These are phyloP conservation scores for Drosophila elegans DNA, from an alignment of 1,140 invertebrate species.

Conservation along the genomic window DNA sequence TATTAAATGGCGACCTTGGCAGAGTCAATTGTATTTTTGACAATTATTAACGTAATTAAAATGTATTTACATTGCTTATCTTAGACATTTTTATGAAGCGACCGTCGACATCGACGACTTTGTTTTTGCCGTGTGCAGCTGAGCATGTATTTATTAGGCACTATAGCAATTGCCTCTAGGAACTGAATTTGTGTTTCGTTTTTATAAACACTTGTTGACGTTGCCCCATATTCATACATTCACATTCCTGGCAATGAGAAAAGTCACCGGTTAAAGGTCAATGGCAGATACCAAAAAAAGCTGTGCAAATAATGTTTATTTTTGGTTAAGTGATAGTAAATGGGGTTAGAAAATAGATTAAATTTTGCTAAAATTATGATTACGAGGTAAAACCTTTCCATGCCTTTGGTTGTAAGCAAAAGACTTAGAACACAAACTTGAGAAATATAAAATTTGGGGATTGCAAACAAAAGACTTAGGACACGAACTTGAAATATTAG, in stretches of 20 bases:
- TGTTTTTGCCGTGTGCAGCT: constrained; percentile 61
- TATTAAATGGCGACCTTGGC: constrained; percentile 70
- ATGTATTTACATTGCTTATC: constrained; percentile 80
- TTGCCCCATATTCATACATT: constrained; percentile 38
- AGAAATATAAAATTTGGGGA: background rate
- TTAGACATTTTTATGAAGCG: constrained; percentile 67
- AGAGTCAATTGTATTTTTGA: constrained; percentile 80
- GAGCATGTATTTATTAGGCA: constrained; percentile 61
- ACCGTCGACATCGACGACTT: constrained; percentile 58
- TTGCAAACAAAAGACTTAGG: background rate
- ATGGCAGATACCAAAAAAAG: constrained; percentile 69
- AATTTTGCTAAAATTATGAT: constrained; percentile 5
- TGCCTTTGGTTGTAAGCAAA: constrained; percentile 24
- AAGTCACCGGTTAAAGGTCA: constrained; percentile 66
- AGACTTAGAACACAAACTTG: constrained; percentile 64
- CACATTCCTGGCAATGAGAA: constrained; percentile 56
- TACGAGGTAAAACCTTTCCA: background rate
- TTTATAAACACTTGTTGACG: constrained; percentile 5
- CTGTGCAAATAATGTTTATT: constrained; percentile 29
- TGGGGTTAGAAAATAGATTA: background rate
- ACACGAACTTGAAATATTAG: background rate
- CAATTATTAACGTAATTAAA: constrained; percentile 84
- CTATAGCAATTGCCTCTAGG: constrained; percentile 29
- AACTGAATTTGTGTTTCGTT: constrained; percentile 35
- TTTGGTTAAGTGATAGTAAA: constrained; percentile 9